Conservation (phyloP, 2,113 vertebrate species). For the Caretta caretta region DNA sequence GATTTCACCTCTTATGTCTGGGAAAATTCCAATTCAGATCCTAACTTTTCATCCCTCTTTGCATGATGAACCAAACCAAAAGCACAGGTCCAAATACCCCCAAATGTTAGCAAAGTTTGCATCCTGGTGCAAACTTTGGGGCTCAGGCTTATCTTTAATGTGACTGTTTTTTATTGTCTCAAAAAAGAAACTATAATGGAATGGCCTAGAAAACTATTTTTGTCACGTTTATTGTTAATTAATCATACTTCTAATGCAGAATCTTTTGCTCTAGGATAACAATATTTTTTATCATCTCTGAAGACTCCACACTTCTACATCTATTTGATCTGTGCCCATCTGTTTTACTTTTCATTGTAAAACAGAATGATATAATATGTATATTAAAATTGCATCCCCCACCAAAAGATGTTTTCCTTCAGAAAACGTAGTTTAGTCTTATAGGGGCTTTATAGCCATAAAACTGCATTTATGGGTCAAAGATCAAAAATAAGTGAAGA, state of each 20-base stretch:
- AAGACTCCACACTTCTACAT: neutral
- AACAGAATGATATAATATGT: slow-evolving; percentile 29
- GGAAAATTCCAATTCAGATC: neutral
- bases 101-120: neutral
- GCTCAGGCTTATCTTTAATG: neutral
- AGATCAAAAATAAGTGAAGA: slow-evolving; percentile 95
- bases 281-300: slow-evolving; percentile 1
- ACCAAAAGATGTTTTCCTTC: slow-evolving; percentile 59
- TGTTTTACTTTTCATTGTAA: slow-evolving; percentile 25
- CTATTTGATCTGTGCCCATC: neutral
- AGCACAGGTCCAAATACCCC: neutral
- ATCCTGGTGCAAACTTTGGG: neutral
- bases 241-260: neutral
- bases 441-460: slow-evolving; percentile 60
- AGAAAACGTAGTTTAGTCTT: slow-evolving; percentile 38
- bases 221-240: neutral
- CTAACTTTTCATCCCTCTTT: neutral
- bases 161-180: neutral
- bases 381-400: slow-evolving; percentile 45
- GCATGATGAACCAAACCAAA: neutral
- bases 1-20: neutral
- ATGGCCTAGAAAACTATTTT: neutral
- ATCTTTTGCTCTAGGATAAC: neutral
- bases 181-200: neutral
- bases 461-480: slow-evolving; percentile 87